Percentiles rank a stretch among this genome's conserved stretches.
These are phyloP conservation scores for Sinella curviseta DNA, from an alignment of 1,140 invertebrate genomes.

Conservation along the genomic window DNA sequence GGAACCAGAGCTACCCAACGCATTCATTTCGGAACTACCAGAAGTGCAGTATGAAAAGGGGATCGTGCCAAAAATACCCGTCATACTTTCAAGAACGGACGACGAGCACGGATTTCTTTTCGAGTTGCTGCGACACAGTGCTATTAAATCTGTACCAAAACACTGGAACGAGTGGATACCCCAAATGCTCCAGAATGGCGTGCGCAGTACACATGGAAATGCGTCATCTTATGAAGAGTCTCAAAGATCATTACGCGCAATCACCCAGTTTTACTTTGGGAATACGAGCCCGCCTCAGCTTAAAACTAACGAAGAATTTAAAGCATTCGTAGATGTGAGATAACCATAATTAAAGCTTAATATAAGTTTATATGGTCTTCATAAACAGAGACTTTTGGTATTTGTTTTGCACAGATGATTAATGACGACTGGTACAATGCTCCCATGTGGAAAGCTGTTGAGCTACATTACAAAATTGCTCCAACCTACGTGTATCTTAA, in stretches of 20 bases:
- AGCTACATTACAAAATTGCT: background rate
- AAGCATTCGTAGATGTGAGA: background rate
- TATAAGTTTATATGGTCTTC: too few species aligned
- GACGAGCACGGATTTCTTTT: constrained; percentile 11
- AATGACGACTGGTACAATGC: background rate
- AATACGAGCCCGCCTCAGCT: background rate
- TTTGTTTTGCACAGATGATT: background rate
- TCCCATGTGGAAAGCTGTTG: background rate
- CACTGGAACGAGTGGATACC: background rate
- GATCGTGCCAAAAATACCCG: constrained; percentile 8
- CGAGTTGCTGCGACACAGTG: background rate
- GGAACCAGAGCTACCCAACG: constrained; percentile 21
- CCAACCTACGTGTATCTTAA: background rate
- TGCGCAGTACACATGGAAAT: background rate
- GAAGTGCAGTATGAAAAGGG: constrained; percentile 29
- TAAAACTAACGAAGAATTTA: background rate
- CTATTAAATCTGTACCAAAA: background rate
- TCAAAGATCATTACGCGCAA: background rate
- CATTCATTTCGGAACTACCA: constrained; percentile 38
- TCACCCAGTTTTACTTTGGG: background rate
- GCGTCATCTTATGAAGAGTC: background rate
- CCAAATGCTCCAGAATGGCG: background rate
- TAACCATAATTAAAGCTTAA: too few species aligned
- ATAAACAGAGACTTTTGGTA: background rate
- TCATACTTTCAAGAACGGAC: constrained; percentile 13